A percentile compares a stretch with the other conserved stretches of the same genome.
phyloP scores from a whole-genome alignment of 1,140 invertebrate genomes.

The Leptinotarsa undecemlineata region DNA sequence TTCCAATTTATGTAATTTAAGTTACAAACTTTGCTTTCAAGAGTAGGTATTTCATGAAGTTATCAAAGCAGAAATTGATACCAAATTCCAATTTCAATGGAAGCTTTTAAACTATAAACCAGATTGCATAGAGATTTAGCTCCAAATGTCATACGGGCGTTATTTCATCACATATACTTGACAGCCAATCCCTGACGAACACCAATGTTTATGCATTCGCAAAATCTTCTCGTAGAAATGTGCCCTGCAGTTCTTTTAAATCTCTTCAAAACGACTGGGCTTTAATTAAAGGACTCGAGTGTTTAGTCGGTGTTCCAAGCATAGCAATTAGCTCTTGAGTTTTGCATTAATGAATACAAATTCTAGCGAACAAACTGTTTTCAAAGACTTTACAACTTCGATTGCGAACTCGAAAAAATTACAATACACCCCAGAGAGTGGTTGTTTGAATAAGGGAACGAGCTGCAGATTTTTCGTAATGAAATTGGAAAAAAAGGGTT shows the following conservation, averaged over 20 bases:
- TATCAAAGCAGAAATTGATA: no score
- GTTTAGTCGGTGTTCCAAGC: slow-evolving; percentile 24
- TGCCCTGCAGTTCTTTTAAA: slow-evolving; percentile 27
- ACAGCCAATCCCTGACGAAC: no score
- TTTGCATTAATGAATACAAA: slow-evolving; percentile 33
- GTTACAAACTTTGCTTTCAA: no score
- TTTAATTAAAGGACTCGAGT: slow-evolving; percentile 27
- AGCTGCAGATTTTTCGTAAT: not conserved
- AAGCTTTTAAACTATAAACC: no score
- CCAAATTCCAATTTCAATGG: no score
- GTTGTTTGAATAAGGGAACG: not conserved
- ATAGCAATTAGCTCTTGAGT: slow-evolving; percentile 30
- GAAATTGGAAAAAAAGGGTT: no score
- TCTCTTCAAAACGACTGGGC: slow-evolving; percentile 15
- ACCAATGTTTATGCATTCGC: not conserved
- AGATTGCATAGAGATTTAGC: no score
- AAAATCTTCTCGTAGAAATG: not conserved
- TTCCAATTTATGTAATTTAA: not conserved
- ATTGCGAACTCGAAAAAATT: slow-evolving; percentile 23
- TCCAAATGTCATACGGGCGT: no score
- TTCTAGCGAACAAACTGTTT: slow-evolving; percentile 27
- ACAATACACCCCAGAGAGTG: slow-evolving; percentile 18
- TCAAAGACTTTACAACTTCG: slow-evolving; percentile 13
- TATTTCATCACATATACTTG: no score
- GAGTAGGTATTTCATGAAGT: no score